phyloP scores from a whole-genome alignment of 2,888 invertebrate species.

The Sinotaia quadrata region DNA sequence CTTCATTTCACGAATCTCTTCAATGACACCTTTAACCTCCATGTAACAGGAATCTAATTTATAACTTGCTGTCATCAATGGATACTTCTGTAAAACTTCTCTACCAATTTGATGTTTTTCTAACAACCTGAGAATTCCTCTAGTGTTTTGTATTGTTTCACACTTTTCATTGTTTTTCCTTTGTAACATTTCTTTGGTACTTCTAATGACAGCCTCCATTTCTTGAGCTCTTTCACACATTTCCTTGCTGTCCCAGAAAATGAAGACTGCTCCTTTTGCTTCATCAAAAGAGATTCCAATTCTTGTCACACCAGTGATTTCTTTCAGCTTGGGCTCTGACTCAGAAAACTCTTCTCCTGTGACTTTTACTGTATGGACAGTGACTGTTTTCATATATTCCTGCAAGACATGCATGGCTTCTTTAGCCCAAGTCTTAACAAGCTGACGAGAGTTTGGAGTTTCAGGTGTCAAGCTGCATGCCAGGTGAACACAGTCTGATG shows the following conservation, averaged over 20 bases:
- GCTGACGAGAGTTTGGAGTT: background rate
- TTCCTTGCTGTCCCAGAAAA: background rate
- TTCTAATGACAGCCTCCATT: background rate
- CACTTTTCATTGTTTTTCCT: slow-evolving; percentile 4
- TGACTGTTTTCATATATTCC: background rate
- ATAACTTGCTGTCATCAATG: background rate
- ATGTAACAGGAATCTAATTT: background rate
- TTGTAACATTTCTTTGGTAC: background rate
- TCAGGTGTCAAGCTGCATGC: slow-evolving; percentile 10
- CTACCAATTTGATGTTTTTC: background rate
- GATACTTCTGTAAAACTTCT: background rate
- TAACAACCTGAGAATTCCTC: background rate
- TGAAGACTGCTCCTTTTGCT: background rate
- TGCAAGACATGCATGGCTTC: background rate
- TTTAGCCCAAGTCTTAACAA: slow-evolving; percentile 4
- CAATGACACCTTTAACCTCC: slow-evolving; percentile 8
- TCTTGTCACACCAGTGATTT: background rate
- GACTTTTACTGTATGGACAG: background rate
- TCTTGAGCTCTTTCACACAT: background rate
- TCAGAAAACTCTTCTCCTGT: slow-evolving; percentile 10
- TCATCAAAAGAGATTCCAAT: background rate
- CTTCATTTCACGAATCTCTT: background rate
- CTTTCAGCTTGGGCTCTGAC: background rate
- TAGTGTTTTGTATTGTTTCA: background rate
- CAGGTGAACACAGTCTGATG: background rate